Base-by-base conservation (phyloP, 37 sponge, comb jelly and placozoan genomes). In the Bolinopsis microptera region DNA sequence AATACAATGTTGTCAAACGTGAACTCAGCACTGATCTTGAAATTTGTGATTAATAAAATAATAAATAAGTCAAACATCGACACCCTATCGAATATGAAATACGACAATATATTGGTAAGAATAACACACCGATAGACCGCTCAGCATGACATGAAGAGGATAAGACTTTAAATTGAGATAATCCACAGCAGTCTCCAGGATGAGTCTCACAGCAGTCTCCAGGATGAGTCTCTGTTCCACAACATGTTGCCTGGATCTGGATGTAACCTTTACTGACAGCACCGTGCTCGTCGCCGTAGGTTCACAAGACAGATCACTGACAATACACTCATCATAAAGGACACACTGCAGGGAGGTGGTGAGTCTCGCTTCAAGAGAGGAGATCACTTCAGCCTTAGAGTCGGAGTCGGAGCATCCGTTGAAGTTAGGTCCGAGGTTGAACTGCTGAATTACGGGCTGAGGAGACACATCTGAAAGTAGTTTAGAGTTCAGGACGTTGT, bases 381-480 rank as follows among this genome's bases (percentile, higher is more conserved):
- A 23, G 2, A 36, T 30, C 26, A 38, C 0, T 40, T 39, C 61
- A 38, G 2, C 30, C 28, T 26, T 9, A 25, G 25, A 35, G 0
- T 16, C 9, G 40, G n/a, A 2, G 9, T 18, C n/a, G 1, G 34
- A 23, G 30, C 90, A 86, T 13, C 3, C 61, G 13, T 40, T 26
- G 28, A 86, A 39, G 30, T 21, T 26, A 1, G 32, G 8, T n/a
- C 48, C 40, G 27, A 86, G 61, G 0, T 38, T 39, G 61, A 28
- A 86, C 1, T 0, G 9, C 36, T 86, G 90, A n/a, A 86, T 16
- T 25, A 40, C 0, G 0, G 90, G 90, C 35, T 39, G 1, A 2
- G 90, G 90, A 0, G 90, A 40, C 2, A 26, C 0, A 33, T 34
- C 90, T 86, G 90, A n/a, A n/a, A n/a, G n/a, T n/a, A n/a, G n/a